Percentiles rank a stretch among this genome's conserved stretches.
Conservation (phyloP, 2,797 vertebrate genomes). For the Halcyon smyrnensis region DNA sequence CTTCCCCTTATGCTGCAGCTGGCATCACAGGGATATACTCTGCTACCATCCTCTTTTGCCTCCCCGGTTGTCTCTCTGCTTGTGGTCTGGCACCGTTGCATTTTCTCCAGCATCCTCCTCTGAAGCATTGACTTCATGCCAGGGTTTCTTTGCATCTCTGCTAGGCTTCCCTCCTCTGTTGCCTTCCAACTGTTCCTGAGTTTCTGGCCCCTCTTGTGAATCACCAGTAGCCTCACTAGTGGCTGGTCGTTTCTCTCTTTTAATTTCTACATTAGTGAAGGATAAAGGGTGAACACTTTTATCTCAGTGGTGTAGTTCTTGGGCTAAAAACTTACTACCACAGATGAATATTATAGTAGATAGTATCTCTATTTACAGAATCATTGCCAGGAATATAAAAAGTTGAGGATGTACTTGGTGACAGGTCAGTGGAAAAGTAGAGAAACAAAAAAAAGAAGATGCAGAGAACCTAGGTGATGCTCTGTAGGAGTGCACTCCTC, state of each 20-base stretch:
- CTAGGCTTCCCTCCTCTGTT: not conserved
- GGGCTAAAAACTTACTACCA: not conserved
- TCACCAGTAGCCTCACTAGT: not conserved
- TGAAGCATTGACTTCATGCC: not conserved
- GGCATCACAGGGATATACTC: not conserved
- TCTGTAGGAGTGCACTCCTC: not conserved
- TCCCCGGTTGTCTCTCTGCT: not conserved
- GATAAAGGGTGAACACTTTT: not conserved
- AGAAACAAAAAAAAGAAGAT: not conserved
- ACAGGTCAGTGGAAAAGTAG: not conserved
- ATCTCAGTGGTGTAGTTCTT: not conserved
- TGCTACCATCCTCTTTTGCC: not conserved
- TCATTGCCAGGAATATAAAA: not conserved
- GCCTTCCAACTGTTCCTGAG: not conserved
- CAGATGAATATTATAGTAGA: not conserved
- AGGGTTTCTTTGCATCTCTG: not conserved
- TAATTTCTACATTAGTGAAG: slow-evolving; percentile 13
- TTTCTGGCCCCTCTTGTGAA: not conserved
- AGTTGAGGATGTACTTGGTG: not conserved
- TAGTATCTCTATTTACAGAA: not conserved
- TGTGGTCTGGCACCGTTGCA: not conserved
- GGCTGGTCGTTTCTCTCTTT: not conserved
- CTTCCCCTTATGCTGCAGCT: slow-evolving; percentile 45
- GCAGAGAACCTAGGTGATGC: not conserved
- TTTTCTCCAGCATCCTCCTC: not conserved